Evolutionary conservation across 1,140 invertebrate genomes (phyloP).

Genomic region (Drosophila navojoa): DNA sequence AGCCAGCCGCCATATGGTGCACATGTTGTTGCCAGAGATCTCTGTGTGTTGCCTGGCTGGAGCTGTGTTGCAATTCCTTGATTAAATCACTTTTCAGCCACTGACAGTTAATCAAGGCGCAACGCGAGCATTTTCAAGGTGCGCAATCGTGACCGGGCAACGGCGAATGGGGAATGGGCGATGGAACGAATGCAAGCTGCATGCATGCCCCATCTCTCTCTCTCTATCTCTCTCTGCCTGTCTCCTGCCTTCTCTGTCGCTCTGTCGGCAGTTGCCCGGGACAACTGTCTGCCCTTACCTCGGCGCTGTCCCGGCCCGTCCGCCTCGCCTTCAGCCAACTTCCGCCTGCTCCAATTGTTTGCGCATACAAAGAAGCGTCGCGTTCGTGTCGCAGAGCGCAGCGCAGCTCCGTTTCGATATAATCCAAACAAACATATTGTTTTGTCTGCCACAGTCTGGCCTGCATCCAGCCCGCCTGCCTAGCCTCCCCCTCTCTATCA

Average conservation of each 20-base stretch:
- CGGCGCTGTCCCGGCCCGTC: constrained; percentile 9
- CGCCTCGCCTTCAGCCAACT: constrained; percentile 67
- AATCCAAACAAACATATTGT: constrained; percentile 83
- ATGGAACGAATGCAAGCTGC: not conserved
- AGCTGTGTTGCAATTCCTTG: constrained; percentile 46
- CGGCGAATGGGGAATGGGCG: not conserved
- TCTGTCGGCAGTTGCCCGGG: constrained; percentile 36
- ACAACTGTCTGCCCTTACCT: constrained; percentile 27
- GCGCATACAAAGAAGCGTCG: constrained; percentile 76
- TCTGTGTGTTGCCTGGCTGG: constrained; percentile 6
- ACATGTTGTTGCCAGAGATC: constrained; percentile 33
- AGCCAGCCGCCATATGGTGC: constrained; percentile 40
- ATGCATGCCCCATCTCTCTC: not conserved
- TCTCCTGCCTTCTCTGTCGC: constrained; percentile 1
- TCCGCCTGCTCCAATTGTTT: constrained; percentile 82
- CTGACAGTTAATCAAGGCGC: constrained; percentile 80
- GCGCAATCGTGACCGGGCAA: constrained; percentile 37
- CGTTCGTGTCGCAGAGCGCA: constrained; percentile 43
- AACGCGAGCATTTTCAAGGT: constrained; percentile 68
- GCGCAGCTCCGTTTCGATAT: constrained; percentile 49
- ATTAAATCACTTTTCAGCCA: constrained; percentile 82
- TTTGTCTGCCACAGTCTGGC: constrained; percentile 77
- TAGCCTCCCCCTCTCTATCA: not conserved
- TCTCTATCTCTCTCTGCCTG: not conserved
- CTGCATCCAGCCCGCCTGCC: constrained; percentile 20